phyloP scores from a whole-genome alignment of 2,888 invertebrate species.

The Athripsodes cinereus region DNA sequence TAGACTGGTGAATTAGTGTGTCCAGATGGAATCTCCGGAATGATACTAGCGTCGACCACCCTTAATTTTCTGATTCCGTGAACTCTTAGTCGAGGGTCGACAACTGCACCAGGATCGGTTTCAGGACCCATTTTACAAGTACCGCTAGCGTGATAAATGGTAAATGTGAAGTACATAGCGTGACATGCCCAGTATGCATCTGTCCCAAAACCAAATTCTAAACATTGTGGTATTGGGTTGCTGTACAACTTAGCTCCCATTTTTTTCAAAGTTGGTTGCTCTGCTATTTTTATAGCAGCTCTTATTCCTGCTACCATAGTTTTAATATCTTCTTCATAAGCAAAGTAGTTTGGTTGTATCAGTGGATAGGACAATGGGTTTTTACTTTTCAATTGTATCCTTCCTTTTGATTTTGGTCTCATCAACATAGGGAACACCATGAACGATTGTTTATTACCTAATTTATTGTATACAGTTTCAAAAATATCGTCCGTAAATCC shows the following conservation, averaged over 20 bases:
- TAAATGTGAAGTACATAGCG: conserved; percentile 59
- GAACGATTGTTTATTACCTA: conserved; percentile 41
- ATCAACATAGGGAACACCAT: conserved; percentile 65
- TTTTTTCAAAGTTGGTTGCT: conserved; percentile 52
- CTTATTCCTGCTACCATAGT: conserved; percentile 61
- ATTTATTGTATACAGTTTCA: conserved; percentile 38
- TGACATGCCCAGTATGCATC: conserved; percentile 66
- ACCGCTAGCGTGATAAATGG: conserved; percentile 63
- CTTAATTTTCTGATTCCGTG: conserved; percentile 62
- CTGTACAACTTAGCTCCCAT: conserved; percentile 55
- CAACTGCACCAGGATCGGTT: conserved; percentile 55
- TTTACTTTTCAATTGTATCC: conserved; percentile 58
- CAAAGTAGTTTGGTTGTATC: conserved; percentile 77
- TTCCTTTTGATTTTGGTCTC: conserved; percentile 65
- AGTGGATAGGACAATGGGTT: conserved; percentile 67
- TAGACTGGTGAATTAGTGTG: conserved; percentile 73
- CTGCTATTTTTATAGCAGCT: conserved; percentile 50
- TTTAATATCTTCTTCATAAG: conserved; percentile 54
- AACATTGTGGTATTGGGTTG: conserved; percentile 56
- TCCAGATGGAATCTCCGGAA: conserved; percentile 69
- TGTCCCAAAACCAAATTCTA: conserved; percentile 51
- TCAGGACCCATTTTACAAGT: conserved; percentile 62
- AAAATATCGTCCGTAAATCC: conserved; percentile 47
- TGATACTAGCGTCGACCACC: conserved; percentile 74
- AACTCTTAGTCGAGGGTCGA: conserved; percentile 55